phyloP scores from a whole-genome alignment of 1,140 invertebrate species.

The Nasonia vitripennis region DNA sequence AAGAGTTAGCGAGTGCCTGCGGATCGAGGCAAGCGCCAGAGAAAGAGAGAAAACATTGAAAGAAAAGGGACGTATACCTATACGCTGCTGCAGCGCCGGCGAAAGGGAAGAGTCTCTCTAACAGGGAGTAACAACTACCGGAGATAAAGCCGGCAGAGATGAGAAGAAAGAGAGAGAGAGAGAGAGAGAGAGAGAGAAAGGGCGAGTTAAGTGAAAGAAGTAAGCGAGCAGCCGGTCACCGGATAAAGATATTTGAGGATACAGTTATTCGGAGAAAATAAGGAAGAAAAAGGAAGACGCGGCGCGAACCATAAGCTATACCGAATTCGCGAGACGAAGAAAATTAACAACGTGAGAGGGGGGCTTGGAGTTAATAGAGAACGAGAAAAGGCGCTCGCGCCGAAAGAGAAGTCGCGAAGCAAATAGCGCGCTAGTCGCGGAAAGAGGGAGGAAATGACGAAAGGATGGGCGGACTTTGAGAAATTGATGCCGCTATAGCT shows the following conservation, averaged over 20 bases:
- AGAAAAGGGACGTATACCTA: neutral
- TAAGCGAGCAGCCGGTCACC: neutral
- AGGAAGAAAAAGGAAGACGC: neutral
- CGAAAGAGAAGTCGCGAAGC: neutral
- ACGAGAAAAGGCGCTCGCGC: neutral
- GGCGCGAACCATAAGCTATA: neutral
- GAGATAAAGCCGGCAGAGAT: neutral
- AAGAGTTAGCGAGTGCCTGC: neutral
- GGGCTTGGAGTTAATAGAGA: neutral
- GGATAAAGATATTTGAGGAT: neutral
- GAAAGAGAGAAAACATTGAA: slow-evolving; percentile 10
- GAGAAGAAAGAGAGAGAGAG: neutral
- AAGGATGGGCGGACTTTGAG: neutral
- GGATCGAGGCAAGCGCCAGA: neutral
- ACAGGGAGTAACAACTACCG: neutral
- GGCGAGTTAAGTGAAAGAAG: neutral
- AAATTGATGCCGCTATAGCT: slow-evolving; percentile 6
- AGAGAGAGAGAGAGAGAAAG: neutral
- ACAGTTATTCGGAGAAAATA: neutral
- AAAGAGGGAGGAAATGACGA: neutral
- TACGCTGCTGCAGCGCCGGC: neutral
- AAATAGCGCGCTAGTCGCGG: neutral
- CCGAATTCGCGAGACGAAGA: neutral
- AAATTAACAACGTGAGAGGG: neutral
- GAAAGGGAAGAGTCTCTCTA: neutral